phyloP scores from a whole-genome alignment of 2,888 invertebrate genomes.

The Cheilosia scutellata region DNA sequence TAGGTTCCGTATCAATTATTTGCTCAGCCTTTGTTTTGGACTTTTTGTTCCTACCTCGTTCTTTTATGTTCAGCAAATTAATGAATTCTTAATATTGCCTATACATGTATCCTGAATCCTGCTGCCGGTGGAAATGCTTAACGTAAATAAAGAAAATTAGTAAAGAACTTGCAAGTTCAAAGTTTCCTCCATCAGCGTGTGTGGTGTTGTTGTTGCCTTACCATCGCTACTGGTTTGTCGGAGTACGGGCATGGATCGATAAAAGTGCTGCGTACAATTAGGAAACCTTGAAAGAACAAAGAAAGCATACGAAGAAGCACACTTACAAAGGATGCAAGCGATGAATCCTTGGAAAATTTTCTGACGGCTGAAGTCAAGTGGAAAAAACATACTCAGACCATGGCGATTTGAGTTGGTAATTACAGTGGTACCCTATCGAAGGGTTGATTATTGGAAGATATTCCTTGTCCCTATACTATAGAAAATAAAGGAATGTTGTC shows the following conservation, averaged over 20 bases:
- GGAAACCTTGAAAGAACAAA: conserved; percentile 75
- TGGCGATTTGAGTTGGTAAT: background rate
- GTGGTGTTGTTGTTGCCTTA: conserved; percentile 29
- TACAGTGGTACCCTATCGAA: conserved; percentile 17
- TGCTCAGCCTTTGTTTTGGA: conserved; percentile 1
- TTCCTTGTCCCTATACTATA: background rate
- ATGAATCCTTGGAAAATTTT: conserved; percentile 37
- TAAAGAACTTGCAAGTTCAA: conserved; percentile 67
- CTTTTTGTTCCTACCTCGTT: background rate
- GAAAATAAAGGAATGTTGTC: no score
- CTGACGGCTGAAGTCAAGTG: conserved; percentile 15
- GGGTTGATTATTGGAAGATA: background rate
- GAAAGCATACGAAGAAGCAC: conserved; percentile 40
- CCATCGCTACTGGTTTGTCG: conserved; percentile 15
- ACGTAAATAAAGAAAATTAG: conserved; percentile 46
- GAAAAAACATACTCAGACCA: conserved; percentile 4
- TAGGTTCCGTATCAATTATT: conserved; percentile 35
- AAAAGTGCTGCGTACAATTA: conserved; percentile 70
- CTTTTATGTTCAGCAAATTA: background rate
- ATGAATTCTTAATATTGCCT: conserved; percentile 9
- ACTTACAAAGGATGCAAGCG: conserved; percentile 49
- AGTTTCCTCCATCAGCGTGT: conserved; percentile 25
- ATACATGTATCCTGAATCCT: background rate
- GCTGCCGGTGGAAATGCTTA: conserved; percentile 4
- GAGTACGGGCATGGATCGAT: conserved; percentile 67